Evolutionary conservation across 1,140 invertebrate species (phyloP), one percentile per base, ranked within the genome.

Genomic region (Apis laboriosa): DNA sequence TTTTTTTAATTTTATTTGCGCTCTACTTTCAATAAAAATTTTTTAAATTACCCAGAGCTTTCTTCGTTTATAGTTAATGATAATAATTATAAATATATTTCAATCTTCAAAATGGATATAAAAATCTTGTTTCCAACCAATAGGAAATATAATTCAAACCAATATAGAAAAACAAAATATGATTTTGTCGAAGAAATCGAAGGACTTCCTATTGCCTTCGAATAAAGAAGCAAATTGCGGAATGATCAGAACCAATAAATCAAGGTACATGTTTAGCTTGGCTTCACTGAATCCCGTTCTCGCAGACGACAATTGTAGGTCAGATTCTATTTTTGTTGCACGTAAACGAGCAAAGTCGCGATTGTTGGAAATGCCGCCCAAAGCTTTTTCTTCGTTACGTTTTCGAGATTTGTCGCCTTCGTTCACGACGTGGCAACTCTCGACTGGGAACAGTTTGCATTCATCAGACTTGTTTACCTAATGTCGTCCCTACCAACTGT

Each of bases 281-380:
- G 80, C 80, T 43, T 68, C 73, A 5, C 21, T 17, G n/a, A 60
- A 19, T 77, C 24, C 21, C 49, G 74, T 77, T 77, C 24, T 43
- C 64, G 74, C 64, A 49, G 61, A 60, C 74, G 80, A 82, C 80
- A 82, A 82, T 82, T 82, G 73, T 82, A 74, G 80, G 80, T 76
- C 80, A 82, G 43, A 61, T 68, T 82, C 80, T 82, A 82, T 82
- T 82, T 70, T 82, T 49, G 74, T 43, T 61, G 72, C 55, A 43
- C n/a, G 43, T 49, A 24, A 53, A 8, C 64, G 19, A 60, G 55
- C 9, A 17, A 43, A 56, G 55, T 34, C 55, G 55, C 74, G 74
- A 82, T 82, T 68, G 80, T 77, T 77, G 80, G 74, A 61, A 77
- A 67, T 60, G 24, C 55, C 73, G 43, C 9, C 73, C 55, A 55